Evolutionary conservation across 2,113 vertebrate species (phyloP).

Genomic region (Mesocricetus auratus): DNA sequence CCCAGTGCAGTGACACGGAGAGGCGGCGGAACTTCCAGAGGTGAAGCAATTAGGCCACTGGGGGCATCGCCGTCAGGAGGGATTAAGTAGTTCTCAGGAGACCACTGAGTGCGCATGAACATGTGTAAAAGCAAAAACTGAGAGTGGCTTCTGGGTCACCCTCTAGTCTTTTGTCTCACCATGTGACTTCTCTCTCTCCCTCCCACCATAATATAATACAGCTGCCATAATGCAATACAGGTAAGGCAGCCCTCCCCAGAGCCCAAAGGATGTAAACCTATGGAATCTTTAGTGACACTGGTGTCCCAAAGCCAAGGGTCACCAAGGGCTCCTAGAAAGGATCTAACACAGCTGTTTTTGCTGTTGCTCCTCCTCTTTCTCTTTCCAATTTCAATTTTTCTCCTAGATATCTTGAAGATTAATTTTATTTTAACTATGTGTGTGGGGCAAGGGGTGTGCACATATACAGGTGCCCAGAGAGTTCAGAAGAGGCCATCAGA

Average conservation of each 20-base stretch:
- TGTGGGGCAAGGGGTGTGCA: background rate
- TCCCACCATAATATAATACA: background rate
- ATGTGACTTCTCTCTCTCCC: background rate
- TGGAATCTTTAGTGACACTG: background rate
- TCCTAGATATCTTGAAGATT: background rate
- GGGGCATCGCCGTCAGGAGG: background rate
- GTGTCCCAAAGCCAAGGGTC: background rate
- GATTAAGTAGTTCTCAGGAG: background rate
- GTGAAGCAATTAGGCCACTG: no score
- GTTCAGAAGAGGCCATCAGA: background rate
- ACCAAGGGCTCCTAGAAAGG: background rate
- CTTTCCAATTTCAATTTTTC: background rate
- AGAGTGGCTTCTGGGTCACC: background rate
- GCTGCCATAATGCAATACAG: background rate
- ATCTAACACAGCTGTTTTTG: background rate
- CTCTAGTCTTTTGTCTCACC: background rate
- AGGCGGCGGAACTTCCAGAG: background rate
- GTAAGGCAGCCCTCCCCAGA: background rate
- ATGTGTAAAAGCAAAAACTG: background rate
- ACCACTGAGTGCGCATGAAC: background rate
- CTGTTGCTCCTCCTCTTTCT: no score
- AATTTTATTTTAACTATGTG: background rate
- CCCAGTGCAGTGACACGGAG: background rate
- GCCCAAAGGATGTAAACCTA: background rate
- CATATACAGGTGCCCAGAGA: background rate